A percentile compares a stretch with the other conserved stretches of the same genome.
These are phyloP conservation scores for Pseudomyrmex sp. DNA, from an alignment of 1,140 invertebrate genomes.

Conservation along the genomic window DNA sequence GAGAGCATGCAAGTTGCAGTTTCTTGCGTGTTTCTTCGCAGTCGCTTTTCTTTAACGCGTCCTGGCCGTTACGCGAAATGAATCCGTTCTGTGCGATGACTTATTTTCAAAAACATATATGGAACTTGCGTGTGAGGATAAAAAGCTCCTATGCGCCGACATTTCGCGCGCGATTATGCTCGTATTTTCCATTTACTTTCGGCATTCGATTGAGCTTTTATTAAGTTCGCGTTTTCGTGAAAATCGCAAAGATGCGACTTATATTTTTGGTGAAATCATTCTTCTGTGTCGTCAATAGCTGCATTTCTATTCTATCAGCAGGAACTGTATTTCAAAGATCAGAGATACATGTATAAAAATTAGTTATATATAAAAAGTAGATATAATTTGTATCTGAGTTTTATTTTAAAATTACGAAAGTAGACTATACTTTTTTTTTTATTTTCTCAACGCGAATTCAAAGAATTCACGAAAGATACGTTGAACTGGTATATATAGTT, in stretches of 20 bases:
- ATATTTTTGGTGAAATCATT: slow-evolving; percentile 11
- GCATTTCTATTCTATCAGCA: neutral
- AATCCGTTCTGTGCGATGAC: neutral
- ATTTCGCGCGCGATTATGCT: slow-evolving; percentile 16
- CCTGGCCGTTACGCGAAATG: neutral
- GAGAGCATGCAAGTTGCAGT: slow-evolving; percentile 8
- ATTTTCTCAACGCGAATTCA: neutral
- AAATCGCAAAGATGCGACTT: neutral
- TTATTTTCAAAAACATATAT: neutral
- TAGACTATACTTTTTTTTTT: too few relatives aligned
- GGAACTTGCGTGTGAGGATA: too few relatives aligned
- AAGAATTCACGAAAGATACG: neutral
- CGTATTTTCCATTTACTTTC: slow-evolving; percentile 14
- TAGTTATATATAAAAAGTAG: too few relatives aligned
- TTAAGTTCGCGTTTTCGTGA: neutral
- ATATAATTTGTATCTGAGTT: too few relatives aligned
- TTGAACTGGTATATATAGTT: neutral
- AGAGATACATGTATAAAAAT: too few relatives aligned
- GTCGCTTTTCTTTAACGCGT: slow-evolving; percentile 8
- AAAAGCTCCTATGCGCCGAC: neutral
- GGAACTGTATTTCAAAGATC: too few relatives aligned
- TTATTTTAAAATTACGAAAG: too few relatives aligned
- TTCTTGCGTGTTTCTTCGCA: neutral
- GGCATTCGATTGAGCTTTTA: neutral
- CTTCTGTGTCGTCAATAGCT: neutral